Conservation (phyloP, 2,797 vertebrate genomes). For the Triplophysa bombifrons region DNA sequence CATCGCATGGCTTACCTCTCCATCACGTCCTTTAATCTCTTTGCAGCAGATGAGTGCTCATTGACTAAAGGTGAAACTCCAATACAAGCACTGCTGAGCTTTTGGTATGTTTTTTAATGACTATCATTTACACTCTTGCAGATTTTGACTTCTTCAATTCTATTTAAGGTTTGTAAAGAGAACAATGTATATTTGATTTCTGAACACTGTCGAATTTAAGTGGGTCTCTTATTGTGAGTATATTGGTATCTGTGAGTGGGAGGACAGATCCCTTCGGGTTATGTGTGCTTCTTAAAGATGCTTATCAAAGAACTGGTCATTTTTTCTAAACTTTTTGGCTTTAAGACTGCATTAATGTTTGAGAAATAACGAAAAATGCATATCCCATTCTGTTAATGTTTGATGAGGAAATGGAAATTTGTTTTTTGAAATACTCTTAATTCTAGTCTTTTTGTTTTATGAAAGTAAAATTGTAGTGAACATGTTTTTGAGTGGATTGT, state of each 20-base stretch:
- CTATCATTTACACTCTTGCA: not conserved
- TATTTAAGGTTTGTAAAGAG: slow-evolving; percentile 7
- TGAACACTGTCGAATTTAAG: slow-evolving; percentile 1
- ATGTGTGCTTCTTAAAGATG: not conserved
- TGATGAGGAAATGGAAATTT: not conserved
- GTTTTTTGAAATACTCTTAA: not conserved
- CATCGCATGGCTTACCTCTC: slow-evolving; percentile 2
- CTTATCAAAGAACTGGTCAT: not conserved
- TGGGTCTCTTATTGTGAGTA: not conserved
- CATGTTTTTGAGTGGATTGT: no score
- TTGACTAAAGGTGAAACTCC: slow-evolving; percentile 55
- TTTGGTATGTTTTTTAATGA: slow-evolving; percentile 6
- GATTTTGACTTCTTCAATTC: slow-evolving; percentile 5
- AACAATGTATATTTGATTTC: slow-evolving; percentile 7
- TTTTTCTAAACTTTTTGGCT: not conserved
- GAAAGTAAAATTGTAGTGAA: no score
- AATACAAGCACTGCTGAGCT: not conserved
- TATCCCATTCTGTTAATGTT: not conserved
- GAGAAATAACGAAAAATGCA: not conserved
- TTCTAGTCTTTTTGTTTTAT: not conserved
- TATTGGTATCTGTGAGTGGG: not conserved
- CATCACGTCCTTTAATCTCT: slow-evolving; percentile 55
- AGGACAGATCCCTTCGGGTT: not conserved
- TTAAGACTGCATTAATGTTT: not conserved
- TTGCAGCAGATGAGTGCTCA: slow-evolving; percentile 57